Base-by-base conservation (phyloP, 64 coral and sea anemone species). In the Montipora capricornis region DNA sequence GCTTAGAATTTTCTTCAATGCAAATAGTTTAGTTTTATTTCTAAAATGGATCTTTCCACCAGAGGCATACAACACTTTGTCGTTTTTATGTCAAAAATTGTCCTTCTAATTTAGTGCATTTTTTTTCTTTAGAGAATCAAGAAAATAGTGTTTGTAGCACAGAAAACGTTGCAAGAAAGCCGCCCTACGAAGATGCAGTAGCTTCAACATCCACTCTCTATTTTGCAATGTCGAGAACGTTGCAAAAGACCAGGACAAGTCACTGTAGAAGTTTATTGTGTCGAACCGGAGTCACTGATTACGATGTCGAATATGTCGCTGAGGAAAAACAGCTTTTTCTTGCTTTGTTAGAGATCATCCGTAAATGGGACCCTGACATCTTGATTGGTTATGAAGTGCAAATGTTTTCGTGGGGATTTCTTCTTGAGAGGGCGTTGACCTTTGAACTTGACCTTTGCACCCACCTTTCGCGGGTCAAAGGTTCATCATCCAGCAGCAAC, bases 331-430 rank as follows among this genome's bases (percentile, higher is more conserved):
- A 99, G 0, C 79, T 94, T 0, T 94, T 99, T 17, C 22, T 14
- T 76, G 91, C 88, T 71, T 76, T 99, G 29, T 73, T 96, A 20
- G 66, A 68, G 44, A 78, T 99, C 14, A 68, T 99, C 60, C 92
- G 52, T 44, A 80, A 55, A 78, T 99, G 98, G 94, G 98, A 99
- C 87, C 98, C 98, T 1, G 98, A 99, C 60, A 96, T 99, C 45
- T 77, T 99, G 8, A 91, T 99, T 17, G 98, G 98, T 12, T 99
- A 94, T 20, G 95, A 99, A 80, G 88, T 99, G 3, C 98, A 99
- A 60, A 96, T 99, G 98, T 84, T 96, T 1, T 99, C 98, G 0
- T 99, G 98, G 98, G 98, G 98, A 11, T 99, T 94, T 67, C 74
- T 99, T 12, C 83, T 96, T 9, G 95, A 99, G 60, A 93, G 98